Conservation (phyloP, 2,888 invertebrate genomes). For the Drosophila birchii region DNA sequence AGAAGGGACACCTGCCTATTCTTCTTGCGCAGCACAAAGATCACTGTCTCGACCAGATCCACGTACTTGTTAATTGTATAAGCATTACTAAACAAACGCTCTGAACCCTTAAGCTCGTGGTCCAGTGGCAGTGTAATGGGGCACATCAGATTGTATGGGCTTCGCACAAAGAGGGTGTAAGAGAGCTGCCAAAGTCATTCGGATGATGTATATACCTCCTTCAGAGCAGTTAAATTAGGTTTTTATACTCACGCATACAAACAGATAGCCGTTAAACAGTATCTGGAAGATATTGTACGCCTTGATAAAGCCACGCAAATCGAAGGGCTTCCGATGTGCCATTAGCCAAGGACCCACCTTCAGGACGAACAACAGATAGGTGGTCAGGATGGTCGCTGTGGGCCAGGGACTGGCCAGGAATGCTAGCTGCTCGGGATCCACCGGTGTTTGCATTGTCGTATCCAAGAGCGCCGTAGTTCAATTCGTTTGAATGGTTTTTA, state of each 20-base stretch:
- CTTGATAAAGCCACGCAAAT: background rate
- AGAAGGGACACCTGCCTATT: constrained; percentile 51
- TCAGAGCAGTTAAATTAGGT: background rate
- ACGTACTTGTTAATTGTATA: constrained; percentile 55
- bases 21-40: constrained; percentile 60
- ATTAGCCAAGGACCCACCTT: background rate
- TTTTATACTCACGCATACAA: background rate
- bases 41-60: constrained; percentile 56
- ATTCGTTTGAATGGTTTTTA: background rate
- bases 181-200: background rate
- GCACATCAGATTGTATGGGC: background rate
- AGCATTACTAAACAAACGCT: constrained; percentile 42
- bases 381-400: background rate
- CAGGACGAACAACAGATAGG: constrained; percentile 9
- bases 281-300: background rate
- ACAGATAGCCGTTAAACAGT: background rate
- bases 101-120: constrained; percentile 42
- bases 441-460: background rate
- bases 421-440: constrained; percentile 1
- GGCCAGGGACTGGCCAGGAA: background rate
- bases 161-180: constrained; percentile 7
- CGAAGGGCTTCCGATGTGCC: background rate
- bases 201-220: background rate
- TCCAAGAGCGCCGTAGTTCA: background rate
- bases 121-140: constrained; percentile 18